Base-by-base conservation (phyloP, 1,140 invertebrate genomes). In the Diploscapter pachys region DNA sequence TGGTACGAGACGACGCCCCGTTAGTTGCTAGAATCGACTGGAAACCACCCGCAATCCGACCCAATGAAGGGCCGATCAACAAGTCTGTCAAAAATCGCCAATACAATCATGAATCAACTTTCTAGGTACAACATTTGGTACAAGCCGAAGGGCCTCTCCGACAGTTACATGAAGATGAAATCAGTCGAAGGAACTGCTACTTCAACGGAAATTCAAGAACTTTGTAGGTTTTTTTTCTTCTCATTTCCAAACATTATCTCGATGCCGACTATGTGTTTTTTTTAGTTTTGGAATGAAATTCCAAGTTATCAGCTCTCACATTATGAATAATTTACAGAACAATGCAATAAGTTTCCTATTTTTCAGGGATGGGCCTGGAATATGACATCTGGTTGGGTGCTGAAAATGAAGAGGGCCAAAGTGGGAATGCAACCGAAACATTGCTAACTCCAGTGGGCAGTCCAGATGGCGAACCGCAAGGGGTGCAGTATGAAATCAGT, bases 381-480 rank as follows among this genome's bases (percentile, higher is more conserved):
- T 85, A 83, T 64, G 79, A 80, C 64, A 74, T 85, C 74, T 61
- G 73, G 49, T 63, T 80, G 31, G 77, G 73, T 6, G 80, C 80
- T 65, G 75, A 72, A 48, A 84, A 82, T 52, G 76, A 77, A 5
- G 79, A 80, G 50, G 80, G 84, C 13, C 61, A 72, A 9, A 79
- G 80, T 62, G 77, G 73, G 63, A 85, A 84, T 70, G 83, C 80
- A 0, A 83, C 83, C 11, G 84, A 84, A 69, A 73, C 66, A 8
- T 72, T 85, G 5, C 77, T 70, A 2, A 84, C 83, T 4, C 82
- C 84, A 6, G 78, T 80, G 49, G 83, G 83, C 55, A 85, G 84
- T 61, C 88, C 88, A 9, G 81, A 84, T 61, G 87, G 85, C 56
- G 85, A 88, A 53, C 89, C 89, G 9, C 85, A 87, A 75, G 89